Base-by-base conservation (phyloP, 2,797 vertebrate species). In the Pygocentrus nattereri region DNA sequence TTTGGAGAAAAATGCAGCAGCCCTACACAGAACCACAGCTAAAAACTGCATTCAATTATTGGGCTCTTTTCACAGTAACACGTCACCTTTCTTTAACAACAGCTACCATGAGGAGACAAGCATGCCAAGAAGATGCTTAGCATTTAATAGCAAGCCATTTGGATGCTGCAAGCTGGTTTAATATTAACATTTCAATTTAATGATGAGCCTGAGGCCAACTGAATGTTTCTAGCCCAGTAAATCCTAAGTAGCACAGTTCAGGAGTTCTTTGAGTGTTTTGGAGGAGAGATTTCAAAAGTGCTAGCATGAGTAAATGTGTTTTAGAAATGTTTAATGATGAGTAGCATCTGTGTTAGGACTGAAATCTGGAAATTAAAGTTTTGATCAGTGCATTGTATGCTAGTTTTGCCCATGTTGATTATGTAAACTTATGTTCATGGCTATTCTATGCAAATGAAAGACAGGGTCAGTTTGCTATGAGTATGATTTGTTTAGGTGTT, bases 401-500 rank as follows among this genome's bases (percentile, higher is more conserved):
- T 86, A 16, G n/a, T 79, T 73, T 71, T 65, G 16, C 67, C 78
- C 44, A 12, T 54, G 65, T 68, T 73, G 52, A 77, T 78, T 70
- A 78, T 74, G 31, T 84, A 75, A 16, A 58, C 62, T 30, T 38
- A 68, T 56, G 73, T 70, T 70, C 65, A 74, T 80, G 58, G 62
- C 78, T 79, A 67, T 85, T 79, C 88, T 90, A 88, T 88, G 88
- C 87, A 90, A 88, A 84, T 50, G 74, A 70, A 69, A 82, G 76
- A 75, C 19, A 16, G 65, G 81, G 85, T 86, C 23, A 75, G 67
- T 74, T 56, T 71, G 75, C 41, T 78, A 49, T 31, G 27, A 38
- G 78, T 65, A 41, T 5, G 52, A 25, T 52, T 68, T 64, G n/a
- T 62, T 75, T 65, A 59, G n/a, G 0, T 62, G 44, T 67, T 77